Evolutionary conservation across 2,113 vertebrate species (phyloP).

Genomic region (Larimichthys crocea): DNA sequence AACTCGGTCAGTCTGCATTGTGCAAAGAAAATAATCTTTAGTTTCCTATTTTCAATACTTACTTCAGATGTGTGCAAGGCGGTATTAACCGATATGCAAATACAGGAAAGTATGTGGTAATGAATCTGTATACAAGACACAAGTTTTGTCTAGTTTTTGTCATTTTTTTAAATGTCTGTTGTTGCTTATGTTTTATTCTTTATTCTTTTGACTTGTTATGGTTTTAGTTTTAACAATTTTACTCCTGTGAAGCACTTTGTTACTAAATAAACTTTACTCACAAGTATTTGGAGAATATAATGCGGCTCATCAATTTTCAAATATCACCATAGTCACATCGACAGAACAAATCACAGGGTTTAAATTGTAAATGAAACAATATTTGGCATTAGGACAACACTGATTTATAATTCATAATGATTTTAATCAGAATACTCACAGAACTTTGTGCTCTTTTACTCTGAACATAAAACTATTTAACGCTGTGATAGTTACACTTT

Average conservation of each 20-base stretch:
- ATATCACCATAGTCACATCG: conserved; percentile 1
- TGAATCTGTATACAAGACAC: neutral
- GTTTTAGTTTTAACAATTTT: too few relatives aligned
- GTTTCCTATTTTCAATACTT: conserved; percentile 12
- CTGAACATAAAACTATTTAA: neutral
- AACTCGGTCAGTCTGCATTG: neutral
- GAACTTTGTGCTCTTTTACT: neutral
- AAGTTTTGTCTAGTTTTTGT: too few relatives aligned
- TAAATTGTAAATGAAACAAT: neutral
- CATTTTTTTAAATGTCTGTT: too few relatives aligned
- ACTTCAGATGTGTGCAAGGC: conserved; percentile 17
- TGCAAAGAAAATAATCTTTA: conserved; percentile 9
- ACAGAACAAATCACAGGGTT: neutral
- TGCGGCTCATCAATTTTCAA: neutral
- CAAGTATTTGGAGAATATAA: neutral
- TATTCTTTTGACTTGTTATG: too few relatives aligned
- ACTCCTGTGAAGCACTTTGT: too few relatives aligned
- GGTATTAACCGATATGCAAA: neutral
- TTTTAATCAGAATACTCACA: neutral
- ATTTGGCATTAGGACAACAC: neutral
- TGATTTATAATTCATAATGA: too few relatives aligned
- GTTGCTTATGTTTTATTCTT: too few relatives aligned
- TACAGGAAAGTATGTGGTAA: neutral
- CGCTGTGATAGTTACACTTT: neutral
- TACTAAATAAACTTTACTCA: neutral